A percentile compares a stretch with the other conserved stretches of the same genome.
phyloP scores from a whole-genome alignment of 2,113 vertebrate genomes.

The Oryctolagus cuniculus region DNA sequence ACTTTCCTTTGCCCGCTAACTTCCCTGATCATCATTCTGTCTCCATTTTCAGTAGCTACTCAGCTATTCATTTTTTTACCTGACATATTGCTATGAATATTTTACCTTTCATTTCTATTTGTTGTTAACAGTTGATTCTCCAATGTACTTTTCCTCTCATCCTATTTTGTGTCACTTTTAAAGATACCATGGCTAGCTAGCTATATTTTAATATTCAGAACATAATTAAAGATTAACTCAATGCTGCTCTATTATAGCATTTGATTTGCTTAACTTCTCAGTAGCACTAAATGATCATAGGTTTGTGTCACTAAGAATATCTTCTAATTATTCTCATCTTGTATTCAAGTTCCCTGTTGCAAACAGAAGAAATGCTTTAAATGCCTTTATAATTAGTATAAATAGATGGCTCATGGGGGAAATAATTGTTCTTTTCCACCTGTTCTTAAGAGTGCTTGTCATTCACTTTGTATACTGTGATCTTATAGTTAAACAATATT shows the following conservation, averaged over 20 bases:
- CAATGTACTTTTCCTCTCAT: neutral
- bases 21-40: neutral
- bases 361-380: constrained; percentile 33
- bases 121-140: constrained; percentile 1
- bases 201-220: constrained; percentile 14
- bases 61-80: neutral
- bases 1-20: neutral
- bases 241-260: neutral
- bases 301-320: constrained; percentile 31
- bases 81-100: neutral
- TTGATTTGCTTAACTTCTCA: constrained; percentile 45
- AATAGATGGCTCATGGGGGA: constrained; percentile 8
- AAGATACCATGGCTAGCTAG: constrained; percentile 5
- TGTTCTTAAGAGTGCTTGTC: neutral
- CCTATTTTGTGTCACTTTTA: constrained; percentile 32
- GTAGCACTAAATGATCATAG: constrained; percentile 2
- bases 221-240: constrained; percentile 49
- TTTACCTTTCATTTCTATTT: constrained; percentile 36
- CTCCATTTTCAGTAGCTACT: neutral
- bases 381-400: constrained; percentile 23
- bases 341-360: constrained; percentile 28
- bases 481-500: neutral
- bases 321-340: constrained; percentile 38
- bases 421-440: neutral
- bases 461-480: neutral